Percentiles rank a stretch among this genome's conserved stretches.
Evolutionary conservation across 2,797 vertebrate genomes (phyloP).

Genomic region (Typhlichthys eigenmanni): DNA sequence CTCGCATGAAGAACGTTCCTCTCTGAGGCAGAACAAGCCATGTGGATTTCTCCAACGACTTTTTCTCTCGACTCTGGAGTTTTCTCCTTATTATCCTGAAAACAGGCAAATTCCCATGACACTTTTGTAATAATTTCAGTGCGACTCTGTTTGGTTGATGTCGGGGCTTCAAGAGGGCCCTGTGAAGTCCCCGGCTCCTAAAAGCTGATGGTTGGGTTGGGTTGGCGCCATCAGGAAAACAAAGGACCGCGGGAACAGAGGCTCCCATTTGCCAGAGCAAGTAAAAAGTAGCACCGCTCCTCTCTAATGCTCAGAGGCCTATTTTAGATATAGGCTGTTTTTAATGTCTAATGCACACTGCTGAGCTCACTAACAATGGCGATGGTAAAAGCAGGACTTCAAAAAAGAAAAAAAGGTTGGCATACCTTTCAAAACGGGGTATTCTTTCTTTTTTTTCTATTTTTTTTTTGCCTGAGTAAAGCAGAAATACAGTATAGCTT

Average conservation of each 20-base stretch:
- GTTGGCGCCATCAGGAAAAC: conserved; percentile 72
- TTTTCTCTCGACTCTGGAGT: conserved; percentile 64
- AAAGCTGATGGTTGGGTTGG: conserved; percentile 67
- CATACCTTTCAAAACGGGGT: conserved; percentile 38
- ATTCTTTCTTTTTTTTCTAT: background rate
- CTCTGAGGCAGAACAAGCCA: conserved; percentile 39
- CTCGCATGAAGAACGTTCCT: conserved; percentile 10
- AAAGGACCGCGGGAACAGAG: conserved; percentile 70
- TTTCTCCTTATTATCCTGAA: conserved; percentile 71
- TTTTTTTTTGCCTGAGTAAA: conserved; percentile 17
- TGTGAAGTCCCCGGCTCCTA: conserved; percentile 76
- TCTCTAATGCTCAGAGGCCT: conserved; percentile 75
- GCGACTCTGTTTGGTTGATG: conserved; percentile 74
- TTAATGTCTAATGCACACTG: conserved; percentile 73
- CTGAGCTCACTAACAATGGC: conserved; percentile 62
- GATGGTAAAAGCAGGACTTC: conserved; percentile 56
- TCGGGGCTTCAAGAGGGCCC: conserved; percentile 72
- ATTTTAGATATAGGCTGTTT: conserved; percentile 74
- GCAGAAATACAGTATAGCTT: background rate
- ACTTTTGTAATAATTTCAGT: conserved; percentile 66
- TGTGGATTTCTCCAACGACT: conserved; percentile 45
- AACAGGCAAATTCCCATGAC: conserved; percentile 73
- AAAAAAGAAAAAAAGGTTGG: conserved; percentile 62
- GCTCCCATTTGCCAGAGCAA: conserved; percentile 70
- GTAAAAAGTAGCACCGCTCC: conserved; percentile 71